A percentile compares a stretch with the other conserved stretches of the same genome.
phyloP scores from a whole-genome alignment of 2,888 invertebrate genomes.

The Seira musarum region DNA sequence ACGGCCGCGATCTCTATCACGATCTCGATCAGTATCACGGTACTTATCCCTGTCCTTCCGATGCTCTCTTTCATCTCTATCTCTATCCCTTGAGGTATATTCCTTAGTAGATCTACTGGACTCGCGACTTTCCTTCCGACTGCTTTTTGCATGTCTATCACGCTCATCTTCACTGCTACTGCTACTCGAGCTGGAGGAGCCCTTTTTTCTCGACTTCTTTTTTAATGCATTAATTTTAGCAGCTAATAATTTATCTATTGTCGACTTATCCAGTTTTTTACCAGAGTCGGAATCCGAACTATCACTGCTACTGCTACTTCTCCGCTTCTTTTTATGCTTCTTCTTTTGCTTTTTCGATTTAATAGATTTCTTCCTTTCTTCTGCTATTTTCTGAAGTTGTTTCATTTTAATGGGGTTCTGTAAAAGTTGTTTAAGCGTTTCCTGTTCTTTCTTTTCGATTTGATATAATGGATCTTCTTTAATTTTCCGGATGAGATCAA shows the following conservation, averaged over 20 bases:
- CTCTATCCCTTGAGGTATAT: conserved; percentile 16
- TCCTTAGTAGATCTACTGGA: conserved; percentile 8
- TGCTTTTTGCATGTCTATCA: conserved; percentile 61
- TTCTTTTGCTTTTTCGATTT: conserved; percentile 45
- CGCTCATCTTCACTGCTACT: conserved; percentile 62
- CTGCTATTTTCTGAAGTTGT: conserved; percentile 84
- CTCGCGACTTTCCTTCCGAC: conserved; percentile 21
- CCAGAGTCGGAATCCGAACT: conserved; percentile 70
- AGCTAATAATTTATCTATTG: conserved; percentile 80
- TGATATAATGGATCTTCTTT: conserved; percentile 94
- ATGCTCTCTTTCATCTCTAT: conserved; percentile 6
- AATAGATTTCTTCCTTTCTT: conserved; percentile 30
- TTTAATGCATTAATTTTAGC: conserved; percentile 79
- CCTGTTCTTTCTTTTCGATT: conserved; percentile 92
- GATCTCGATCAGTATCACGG: conserved; percentile 26
- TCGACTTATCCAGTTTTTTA: conserved; percentile 37
- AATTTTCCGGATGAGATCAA: conserved; percentile 90
- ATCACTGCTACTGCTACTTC: conserved; percentile 72
- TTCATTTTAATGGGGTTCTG: conserved; percentile 95
- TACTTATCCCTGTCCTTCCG: conserved; percentile 18
- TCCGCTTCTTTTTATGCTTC: conserved; percentile 74
- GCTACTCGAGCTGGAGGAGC: conserved; percentile 71
- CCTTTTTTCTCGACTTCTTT: conserved; percentile 71
- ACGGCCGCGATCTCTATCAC: background rate
- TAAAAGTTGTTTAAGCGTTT: conserved; percentile 85